Evolutionary conservation across 2,797 vertebrate genomes (phyloP).

Genomic region (Chaetophractus vellerosus): DNA sequence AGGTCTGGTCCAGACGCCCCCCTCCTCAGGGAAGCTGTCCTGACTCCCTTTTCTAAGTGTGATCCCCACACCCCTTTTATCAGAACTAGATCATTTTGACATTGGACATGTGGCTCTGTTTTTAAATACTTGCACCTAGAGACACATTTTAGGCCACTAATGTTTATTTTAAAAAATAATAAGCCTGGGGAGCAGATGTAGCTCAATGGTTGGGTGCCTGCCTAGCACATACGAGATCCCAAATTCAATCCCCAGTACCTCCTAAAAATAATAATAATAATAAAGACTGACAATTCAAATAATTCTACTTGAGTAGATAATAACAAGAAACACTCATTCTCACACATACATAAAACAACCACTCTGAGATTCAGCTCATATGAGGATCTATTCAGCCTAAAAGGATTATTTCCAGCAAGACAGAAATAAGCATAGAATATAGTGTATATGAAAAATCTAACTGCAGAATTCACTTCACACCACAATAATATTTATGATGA

Average conservation of each 20-base stretch:
- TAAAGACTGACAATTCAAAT: neutral
- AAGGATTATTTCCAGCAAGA: neutral
- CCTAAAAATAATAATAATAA: too few species aligned
- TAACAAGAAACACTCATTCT: neutral
- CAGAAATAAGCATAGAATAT: slow-evolving; percentile 8
- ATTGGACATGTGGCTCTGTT: neutral
- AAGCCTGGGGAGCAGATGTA: neutral
- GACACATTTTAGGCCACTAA: neutral
- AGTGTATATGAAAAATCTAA: slow-evolving; percentile 11
- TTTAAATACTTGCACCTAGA: slow-evolving; percentile 26
- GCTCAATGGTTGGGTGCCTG: too few species aligned
- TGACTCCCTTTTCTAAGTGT: too few species aligned
- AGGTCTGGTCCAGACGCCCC: too few species aligned
- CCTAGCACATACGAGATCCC: too few species aligned
- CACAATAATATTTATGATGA: slow-evolving; percentile 63
- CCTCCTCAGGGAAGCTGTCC: too few species aligned
- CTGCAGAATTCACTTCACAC: slow-evolving; percentile 23
- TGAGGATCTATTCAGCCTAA: neutral
- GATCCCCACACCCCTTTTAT: neutral
- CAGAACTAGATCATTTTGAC: slow-evolving; percentile 39
- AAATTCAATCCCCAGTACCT: too few species aligned
- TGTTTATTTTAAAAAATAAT: slow-evolving; percentile 34
- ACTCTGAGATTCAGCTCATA: neutral
- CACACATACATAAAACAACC: neutral
- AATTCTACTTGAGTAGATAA: neutral